Evolutionary conservation across 2,797 vertebrate species (phyloP).

Genomic region (Margarornis squamiger): DNA sequence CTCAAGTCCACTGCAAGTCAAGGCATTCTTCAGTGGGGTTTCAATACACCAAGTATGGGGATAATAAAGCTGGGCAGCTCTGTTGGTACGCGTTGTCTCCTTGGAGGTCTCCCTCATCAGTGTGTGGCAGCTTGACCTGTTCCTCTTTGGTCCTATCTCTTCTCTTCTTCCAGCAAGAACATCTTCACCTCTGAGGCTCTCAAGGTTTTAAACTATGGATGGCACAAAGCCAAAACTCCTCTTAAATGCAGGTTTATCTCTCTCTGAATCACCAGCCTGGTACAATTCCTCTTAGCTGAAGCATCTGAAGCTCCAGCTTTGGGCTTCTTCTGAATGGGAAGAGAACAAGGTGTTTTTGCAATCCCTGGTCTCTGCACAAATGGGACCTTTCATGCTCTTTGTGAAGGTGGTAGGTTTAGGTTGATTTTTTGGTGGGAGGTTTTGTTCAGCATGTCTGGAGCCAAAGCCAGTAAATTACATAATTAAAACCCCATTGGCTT

Average conservation of each 20-base stretch:
- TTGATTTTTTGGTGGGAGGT: not conserved
- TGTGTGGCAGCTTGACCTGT: not conserved
- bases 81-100: not conserved
- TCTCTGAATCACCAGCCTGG: not conserved
- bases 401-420: not conserved
- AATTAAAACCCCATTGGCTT: not conserved
- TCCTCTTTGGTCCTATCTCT: not conserved
- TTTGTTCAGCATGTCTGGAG: not conserved
- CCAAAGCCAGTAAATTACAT: not conserved
- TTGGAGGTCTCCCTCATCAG: not conserved
- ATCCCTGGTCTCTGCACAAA: fast-evolving
- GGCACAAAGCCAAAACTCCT: not conserved
- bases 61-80: not conserved
- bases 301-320: not conserved
- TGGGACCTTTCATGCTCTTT: not conserved
- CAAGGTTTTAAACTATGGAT: not conserved
- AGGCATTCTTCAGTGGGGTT: not conserved
- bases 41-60: not conserved
- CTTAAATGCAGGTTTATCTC: not conserved
- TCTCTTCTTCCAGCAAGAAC: not conserved
- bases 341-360: not conserved
- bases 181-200: not conserved
- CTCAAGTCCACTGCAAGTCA: not conserved
- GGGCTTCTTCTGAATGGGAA: not conserved
- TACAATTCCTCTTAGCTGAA: not conserved